A percentile compares a stretch with the other conserved stretches of the same genome.
phyloP scores from a whole-genome alignment of 1,140 invertebrate species.

The Limonius californicus region DNA sequence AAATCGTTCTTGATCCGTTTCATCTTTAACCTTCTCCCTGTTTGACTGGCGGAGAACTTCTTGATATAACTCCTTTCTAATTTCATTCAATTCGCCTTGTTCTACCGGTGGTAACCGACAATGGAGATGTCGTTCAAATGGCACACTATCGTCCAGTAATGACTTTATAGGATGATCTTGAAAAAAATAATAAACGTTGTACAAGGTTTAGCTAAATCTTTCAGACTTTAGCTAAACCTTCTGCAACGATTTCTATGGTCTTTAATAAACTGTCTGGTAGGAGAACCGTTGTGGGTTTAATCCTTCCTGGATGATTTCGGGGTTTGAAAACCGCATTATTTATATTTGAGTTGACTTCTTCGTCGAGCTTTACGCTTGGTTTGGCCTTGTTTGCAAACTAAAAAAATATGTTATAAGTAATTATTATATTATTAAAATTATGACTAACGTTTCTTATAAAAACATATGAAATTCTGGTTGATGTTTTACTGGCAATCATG shows the following conservation, averaged over 20 bases:
- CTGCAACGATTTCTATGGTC: slow-evolving; percentile 52
- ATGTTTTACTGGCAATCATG: too few relatives aligned
- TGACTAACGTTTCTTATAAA: too few relatives aligned
- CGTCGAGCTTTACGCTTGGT: neutral
- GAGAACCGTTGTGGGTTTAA: slow-evolving; percentile 47
- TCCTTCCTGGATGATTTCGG: slow-evolving; percentile 64
- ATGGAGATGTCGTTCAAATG: slow-evolving; percentile 58
- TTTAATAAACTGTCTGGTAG: slow-evolving; percentile 58
- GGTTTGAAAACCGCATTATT: slow-evolving; percentile 52
- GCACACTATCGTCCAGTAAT: slow-evolving; percentile 51
- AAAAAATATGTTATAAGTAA: too few relatives aligned
- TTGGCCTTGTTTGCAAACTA: neutral
- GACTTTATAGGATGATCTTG: slow-evolving; percentile 55
- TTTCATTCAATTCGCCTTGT: slow-evolving; percentile 50
- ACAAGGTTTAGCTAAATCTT: neutral
- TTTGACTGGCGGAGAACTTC: slow-evolving; percentile 49
- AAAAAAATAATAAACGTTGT: slow-evolving; percentile 8
- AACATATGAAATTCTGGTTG: too few relatives aligned
- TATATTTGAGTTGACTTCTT: neutral
- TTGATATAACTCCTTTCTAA: slow-evolving; percentile 39
- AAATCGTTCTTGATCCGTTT: slow-evolving; percentile 48
- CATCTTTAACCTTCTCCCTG: slow-evolving; percentile 50
- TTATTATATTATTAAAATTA: too few relatives aligned
- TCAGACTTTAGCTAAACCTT: too few relatives aligned
- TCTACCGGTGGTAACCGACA: slow-evolving; percentile 60